Conservation (phyloP, 1,140 invertebrate species). For the Gonioctena quinquepunctata region DNA sequence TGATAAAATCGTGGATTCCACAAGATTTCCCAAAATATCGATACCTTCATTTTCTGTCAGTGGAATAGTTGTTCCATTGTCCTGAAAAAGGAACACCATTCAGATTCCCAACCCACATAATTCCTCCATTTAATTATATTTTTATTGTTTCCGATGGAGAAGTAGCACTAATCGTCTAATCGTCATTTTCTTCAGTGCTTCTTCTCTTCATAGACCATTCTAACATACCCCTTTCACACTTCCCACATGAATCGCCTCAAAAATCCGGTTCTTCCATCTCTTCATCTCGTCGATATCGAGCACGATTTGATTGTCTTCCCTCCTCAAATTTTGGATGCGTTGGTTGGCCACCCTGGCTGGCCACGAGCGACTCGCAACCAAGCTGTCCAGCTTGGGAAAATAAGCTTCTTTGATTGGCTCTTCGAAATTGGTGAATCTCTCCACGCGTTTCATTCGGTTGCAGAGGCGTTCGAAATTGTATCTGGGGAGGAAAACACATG, state of each 20-base stretch:
- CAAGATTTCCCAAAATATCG: conserved; percentile 74
- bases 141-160: no score
- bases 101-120: no score
- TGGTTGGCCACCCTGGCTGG: conserved; percentile 65
- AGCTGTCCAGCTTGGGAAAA: conserved; percentile 72
- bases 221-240: conserved; percentile 56
- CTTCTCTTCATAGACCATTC: no score
- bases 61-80: conserved; percentile 65
- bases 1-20: conserved; percentile 67
- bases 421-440: conserved; percentile 63
- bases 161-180: no score
- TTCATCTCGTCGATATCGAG: conserved; percentile 72
- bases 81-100: no score
- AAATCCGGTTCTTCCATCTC: conserved; percentile 75
- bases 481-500: no score
- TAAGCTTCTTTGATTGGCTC: conserved; percentile 72
- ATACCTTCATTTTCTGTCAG: conserved; percentile 66
- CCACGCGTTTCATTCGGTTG: conserved; percentile 63
- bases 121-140: no score
- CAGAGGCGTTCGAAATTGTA: conserved; percentile 56
- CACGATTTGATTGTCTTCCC: conserved; percentile 67
- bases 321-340: conserved; percentile 65
- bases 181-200: no score
- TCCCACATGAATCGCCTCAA: conserved; percentile 73
- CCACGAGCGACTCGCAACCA: conserved; percentile 66